Percentiles rank a stretch among this genome's conserved stretches.
phyloP scores from a whole-genome alignment of 2,888 invertebrate genomes.

The Cosmopolites sordidus region DNA sequence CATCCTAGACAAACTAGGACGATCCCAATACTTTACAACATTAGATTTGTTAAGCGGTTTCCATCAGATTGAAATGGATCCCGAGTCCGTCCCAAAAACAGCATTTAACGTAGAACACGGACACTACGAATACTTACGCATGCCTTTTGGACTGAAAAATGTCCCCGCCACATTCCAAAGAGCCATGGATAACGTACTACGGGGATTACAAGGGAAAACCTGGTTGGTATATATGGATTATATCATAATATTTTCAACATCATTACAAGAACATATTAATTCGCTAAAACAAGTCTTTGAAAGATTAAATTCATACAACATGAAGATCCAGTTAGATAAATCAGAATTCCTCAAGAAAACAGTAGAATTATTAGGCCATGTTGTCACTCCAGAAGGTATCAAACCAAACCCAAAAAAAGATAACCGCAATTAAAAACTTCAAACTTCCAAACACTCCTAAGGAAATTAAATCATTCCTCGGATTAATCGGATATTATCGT shows the following conservation, averaged over 20 bases:
- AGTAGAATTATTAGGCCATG: too few relatives aligned
- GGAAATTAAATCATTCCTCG: constrained; percentile 16
- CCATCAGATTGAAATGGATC: constrained; percentile 29
- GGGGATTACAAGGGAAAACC: constrained; percentile 22
- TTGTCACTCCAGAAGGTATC: constrained; percentile 12
- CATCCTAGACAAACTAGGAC: constrained; percentile 23
- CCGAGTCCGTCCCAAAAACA: constrained; percentile 20
- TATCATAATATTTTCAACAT: constrained; percentile 16
- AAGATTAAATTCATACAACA: too few relatives aligned
- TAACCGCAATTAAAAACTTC: too few relatives aligned
- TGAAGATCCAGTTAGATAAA: constrained; percentile 11
- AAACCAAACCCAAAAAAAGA: too few relatives aligned
- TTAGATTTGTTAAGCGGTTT: constrained; percentile 26
- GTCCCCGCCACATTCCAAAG: too few relatives aligned
- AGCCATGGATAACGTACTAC: too few relatives aligned
- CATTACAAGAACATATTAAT: constrained; percentile 6
- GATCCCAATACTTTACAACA: constrained; percentile 25
- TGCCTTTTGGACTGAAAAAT: too few relatives aligned
- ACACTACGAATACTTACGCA: constrained; percentile 21
- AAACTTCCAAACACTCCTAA: too few relatives aligned
- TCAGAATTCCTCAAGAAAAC: constrained; percentile 1
- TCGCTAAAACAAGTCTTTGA: too few relatives aligned
- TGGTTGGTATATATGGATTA: constrained; percentile 22
- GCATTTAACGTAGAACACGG: constrained; percentile 24
- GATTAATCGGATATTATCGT: constrained; percentile 12